Evolutionary conservation across 2,888 invertebrate species (phyloP).

Genomic region (Metallyticus violacea): DNA sequence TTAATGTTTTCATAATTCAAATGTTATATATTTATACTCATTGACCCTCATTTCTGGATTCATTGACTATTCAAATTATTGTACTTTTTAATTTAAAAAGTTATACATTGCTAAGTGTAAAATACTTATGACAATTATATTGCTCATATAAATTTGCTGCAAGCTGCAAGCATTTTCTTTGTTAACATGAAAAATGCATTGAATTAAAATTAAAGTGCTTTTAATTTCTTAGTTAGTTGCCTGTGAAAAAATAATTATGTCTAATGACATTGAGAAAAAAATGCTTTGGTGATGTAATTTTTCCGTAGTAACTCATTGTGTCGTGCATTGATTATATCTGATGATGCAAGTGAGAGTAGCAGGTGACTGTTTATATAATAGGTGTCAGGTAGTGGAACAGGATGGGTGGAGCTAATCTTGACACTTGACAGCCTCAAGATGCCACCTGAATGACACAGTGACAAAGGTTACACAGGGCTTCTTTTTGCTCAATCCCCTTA

Average conservation of each 20-base stretch:
- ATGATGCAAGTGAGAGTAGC: neutral
- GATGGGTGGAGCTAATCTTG: neutral
- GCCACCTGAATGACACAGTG: neutral
- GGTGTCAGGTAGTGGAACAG: neutral
- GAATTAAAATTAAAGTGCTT: too few relatives aligned
- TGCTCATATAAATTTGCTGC: too few relatives aligned
- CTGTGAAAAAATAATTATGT: neutral
- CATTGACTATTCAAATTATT: too few relatives aligned
- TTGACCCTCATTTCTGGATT: too few relatives aligned
- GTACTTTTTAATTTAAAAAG: too few relatives aligned
- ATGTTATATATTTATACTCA: too few relatives aligned
- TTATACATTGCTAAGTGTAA: too few relatives aligned
- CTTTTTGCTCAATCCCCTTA: neutral
- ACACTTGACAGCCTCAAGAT: neutral
- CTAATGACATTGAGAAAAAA: neutral
- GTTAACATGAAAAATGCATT: too few relatives aligned
- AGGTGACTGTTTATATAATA: neutral
- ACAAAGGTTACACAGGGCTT: neutral
- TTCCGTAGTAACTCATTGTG: neutral
- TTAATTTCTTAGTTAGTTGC: too few relatives aligned
- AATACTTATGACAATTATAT: too few relatives aligned
- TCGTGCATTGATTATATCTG: neutral
- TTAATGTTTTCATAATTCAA: too few relatives aligned
- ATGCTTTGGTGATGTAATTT: neutral
- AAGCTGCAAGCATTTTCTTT: too few relatives aligned